These are phyloP conservation scores for Molorchus minor DNA, from an alignment of 2,888 invertebrate species.

Conservation along the genomic window DNA sequence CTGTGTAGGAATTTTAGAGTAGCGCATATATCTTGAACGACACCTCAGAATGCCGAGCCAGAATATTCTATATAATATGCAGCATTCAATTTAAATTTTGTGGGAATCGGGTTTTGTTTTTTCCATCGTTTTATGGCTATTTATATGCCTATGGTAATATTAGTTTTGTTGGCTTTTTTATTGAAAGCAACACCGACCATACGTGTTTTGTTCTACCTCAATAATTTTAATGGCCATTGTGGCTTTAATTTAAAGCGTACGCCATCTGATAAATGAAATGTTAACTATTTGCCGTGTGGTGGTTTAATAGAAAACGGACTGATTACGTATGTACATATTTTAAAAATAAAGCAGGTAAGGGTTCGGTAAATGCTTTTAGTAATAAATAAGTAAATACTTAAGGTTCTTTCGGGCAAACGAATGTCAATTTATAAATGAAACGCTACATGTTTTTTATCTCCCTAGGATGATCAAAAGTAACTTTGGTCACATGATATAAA, in stretches of 20 bases:
- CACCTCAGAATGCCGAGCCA: conserved; percentile 57
- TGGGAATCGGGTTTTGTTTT: conserved; percentile 57
- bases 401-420: no score
- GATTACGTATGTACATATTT: no score
- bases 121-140: conserved; percentile 58
- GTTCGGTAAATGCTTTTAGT: no score
- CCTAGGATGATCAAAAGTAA: no score
- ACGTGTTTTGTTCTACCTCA: conserved; percentile 48
- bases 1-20: conserved; percentile 54
- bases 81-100: conserved; percentile 60
- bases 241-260: conserved; percentile 43
- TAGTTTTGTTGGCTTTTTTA: conserved; percentile 53
- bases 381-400: no score
- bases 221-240: conserved; percentile 52
- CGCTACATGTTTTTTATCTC: no score
- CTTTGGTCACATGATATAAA: no score
- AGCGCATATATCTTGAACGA: conserved; percentile 58
- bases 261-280: conserved; percentile 40
- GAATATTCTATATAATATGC: conserved; percentile 60
- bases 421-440: no score
- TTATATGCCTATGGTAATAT: conserved; percentile 59
- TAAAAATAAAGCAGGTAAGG: no score
- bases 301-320: no score
- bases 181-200: conserved; percentile 49
- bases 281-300: conserved; percentile 37